Evolutionary conservation across 2,797 vertebrate genomes (phyloP), one percentile per base, ranked within the genome.

Genomic region (Odontamblyopus lacepedii): DNA sequence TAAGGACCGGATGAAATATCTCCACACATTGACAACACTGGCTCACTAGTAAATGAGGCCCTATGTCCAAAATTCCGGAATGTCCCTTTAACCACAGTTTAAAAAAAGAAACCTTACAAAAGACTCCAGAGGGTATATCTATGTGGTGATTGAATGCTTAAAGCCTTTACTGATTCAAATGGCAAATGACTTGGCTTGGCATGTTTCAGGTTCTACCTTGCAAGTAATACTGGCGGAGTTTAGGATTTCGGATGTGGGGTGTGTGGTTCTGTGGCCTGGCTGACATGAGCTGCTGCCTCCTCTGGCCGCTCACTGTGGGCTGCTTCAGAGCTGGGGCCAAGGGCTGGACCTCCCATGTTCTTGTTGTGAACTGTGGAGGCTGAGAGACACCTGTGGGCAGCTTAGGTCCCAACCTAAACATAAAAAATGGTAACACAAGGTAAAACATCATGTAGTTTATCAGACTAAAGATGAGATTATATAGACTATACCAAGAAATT

Each of bases 171-270:
- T 50, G 48, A 51, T 51, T 16, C 48, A 51, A 16, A 51, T 51
- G 50, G 3, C 1, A 53, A 19, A 53, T 48, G 2, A 55, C 19
- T 55, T 59, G 4, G 26, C 15, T 59, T 23, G 23, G 26, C 56
- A 27, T 59, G 59, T 29, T 18, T 16, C 13, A 32, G 73, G 12
- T 38, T 38, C 26, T 78, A 95, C 94, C 94, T 90, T 91, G 91
- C 11, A 94, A 87, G 83, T 95, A 95, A 86, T 95, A 95, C 83
- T 93, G 93, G 29, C 94, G 89, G 71, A 95, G 90, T 78, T 89
- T 92, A 55, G 94, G 93, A 88, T 95, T 95, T 74, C 94, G 89
- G 76, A 95, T 95, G 86, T 91, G 88, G 18, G 91, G 93, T 75
- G 91, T 82, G 70, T 93, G 93, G 84, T 89, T 81, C 12, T 89